Evolutionary conservation across 2,888 invertebrate species (phyloP).

Genomic region (Drosophila cyrtoloma): DNA sequence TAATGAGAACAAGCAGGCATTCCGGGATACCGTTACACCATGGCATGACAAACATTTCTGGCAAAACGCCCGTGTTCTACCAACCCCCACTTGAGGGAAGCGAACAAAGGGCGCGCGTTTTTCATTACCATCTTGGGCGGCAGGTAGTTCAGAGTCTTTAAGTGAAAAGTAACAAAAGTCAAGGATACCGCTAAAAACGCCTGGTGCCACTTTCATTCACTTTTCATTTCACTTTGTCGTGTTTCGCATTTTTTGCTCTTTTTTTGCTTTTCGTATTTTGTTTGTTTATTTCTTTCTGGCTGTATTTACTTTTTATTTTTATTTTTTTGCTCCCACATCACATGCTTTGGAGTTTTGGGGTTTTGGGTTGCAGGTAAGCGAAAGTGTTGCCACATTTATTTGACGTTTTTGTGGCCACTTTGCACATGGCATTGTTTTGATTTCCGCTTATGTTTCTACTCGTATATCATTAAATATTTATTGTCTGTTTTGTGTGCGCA

Average conservation of each 20-base stretch:
- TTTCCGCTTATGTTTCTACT: not conserved
- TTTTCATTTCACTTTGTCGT: conserved; percentile 68
- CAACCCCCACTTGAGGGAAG: conserved; percentile 49
- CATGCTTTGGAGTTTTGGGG: conserved; percentile 28
- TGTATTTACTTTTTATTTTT: not conserved
- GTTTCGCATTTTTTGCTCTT: conserved; percentile 17
- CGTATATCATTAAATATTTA: conserved; percentile 29
- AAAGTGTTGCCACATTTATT: conserved; percentile 47
- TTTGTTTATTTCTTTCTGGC: conserved; percentile 4
- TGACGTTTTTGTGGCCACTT: conserved; percentile 12
- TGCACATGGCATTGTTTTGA: conserved; percentile 9
- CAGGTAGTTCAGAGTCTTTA: conserved; percentile 56
- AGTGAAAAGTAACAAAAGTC: conserved; percentile 75
- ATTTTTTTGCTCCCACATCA: conserved; percentile 8
- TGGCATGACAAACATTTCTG: conserved; percentile 73
- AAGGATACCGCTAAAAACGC: conserved; percentile 74
- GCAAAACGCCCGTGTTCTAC: conserved; percentile 69
- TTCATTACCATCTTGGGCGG: conserved; percentile 69
- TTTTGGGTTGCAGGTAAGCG: conserved; percentile 10
- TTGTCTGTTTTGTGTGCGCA: not conserved
- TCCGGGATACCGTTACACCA: conserved; percentile 50
- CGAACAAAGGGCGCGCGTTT: conserved; percentile 70
- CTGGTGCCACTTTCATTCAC: conserved; percentile 66
- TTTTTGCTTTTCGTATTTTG: conserved; percentile 5
- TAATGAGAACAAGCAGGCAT: conserved; percentile 16